Conservation (phyloP, 1,140 invertebrate genomes). For the Olivierus martensii region DNA sequence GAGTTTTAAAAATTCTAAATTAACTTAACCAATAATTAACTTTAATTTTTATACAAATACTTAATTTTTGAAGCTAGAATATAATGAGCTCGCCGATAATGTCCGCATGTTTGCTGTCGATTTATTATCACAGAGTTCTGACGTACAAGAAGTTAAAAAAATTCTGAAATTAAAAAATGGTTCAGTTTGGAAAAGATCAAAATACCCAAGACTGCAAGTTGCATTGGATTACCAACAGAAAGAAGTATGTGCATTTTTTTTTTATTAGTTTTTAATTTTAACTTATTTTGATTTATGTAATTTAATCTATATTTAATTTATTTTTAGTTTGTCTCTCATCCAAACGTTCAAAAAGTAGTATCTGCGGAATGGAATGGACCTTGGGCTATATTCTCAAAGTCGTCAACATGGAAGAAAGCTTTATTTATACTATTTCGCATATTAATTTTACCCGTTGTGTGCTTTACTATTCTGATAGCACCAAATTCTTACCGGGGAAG, state of each 20-base stretch:
- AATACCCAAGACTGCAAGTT: constrained; percentile 45
- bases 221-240: constrained; percentile 57
- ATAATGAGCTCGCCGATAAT: constrained; percentile 38
- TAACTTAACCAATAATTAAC: too few relatives aligned
- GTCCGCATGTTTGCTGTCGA: constrained; percentile 46
- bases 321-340: constrained; percentile 52
- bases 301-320: background rate
- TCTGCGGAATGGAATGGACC: constrained; percentile 38
- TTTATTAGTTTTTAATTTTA: background rate
- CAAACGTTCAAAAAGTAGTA: constrained; percentile 51
- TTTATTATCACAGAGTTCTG: constrained; percentile 45
- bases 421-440: constrained; percentile 13
- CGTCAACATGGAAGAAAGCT: constrained; percentile 23
- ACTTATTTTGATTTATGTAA: too few relatives aligned
- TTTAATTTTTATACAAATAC: background rate
- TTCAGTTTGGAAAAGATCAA: constrained; percentile 23
- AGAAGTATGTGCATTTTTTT: constrained; percentile 29
- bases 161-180: constrained; percentile 41
- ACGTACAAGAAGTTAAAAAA: constrained; percentile 48
- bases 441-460: background rate
- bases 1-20: too few relatives aligned
- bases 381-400: too few relatives aligned
- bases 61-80: constrained; percentile 25
- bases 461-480: constrained; percentile 24
- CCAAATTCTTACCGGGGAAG: constrained; percentile 38